Conservation (phyloP, 1,140 invertebrate genomes). For the Drosophila cardini region DNA sequence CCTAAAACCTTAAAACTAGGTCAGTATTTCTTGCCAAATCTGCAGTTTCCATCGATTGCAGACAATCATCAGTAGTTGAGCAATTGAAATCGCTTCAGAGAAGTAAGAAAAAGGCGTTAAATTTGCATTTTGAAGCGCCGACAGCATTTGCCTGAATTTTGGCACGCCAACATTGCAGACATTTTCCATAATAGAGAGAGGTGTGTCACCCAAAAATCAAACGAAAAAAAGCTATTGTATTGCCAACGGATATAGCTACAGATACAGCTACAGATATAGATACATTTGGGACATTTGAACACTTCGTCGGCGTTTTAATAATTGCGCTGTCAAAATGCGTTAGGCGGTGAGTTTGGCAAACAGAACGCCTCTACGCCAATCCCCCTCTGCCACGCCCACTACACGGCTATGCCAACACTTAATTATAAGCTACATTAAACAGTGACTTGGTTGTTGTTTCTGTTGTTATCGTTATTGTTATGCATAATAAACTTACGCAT, state of each 20-base stretch:
- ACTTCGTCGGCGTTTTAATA: slow-evolving; percentile 39
- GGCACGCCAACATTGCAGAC: slow-evolving; percentile 32
- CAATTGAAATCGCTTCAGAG: slow-evolving; percentile 25
- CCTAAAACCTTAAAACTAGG: slow-evolving; percentile 9
- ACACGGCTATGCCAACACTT: slow-evolving; percentile 48
- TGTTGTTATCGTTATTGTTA: slow-evolving; percentile 48
- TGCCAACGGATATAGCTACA: slow-evolving; percentile 8
- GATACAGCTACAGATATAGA: slow-evolving; percentile 4
- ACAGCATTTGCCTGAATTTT: slow-evolving; percentile 32
- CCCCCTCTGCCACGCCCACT: not conserved
- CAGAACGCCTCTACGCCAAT: not conserved
- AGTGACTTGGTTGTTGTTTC: slow-evolving; percentile 40
- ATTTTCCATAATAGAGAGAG: not conserved
- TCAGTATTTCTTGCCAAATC: slow-evolving; percentile 33
- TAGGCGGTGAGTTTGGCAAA: slow-evolving; percentile 54
- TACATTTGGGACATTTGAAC: slow-evolving; percentile 47
- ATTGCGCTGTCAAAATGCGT: slow-evolving; percentile 64
- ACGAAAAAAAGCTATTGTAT: not conserved
- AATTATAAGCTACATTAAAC: slow-evolving; percentile 76
- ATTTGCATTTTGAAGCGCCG: slow-evolving; percentile 52
- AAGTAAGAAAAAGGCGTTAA: slow-evolving; percentile 35
- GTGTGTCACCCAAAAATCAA: slow-evolving; percentile 2
- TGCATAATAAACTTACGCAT: slow-evolving; percentile 73
- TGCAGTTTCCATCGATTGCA: slow-evolving; percentile 21
- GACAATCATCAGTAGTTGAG: slow-evolving; percentile 22